Percentiles rank a stretch among this genome's conserved stretches.
Conservation (phyloP, 2,113 vertebrate genomes). For the Spea bombifrons region DNA sequence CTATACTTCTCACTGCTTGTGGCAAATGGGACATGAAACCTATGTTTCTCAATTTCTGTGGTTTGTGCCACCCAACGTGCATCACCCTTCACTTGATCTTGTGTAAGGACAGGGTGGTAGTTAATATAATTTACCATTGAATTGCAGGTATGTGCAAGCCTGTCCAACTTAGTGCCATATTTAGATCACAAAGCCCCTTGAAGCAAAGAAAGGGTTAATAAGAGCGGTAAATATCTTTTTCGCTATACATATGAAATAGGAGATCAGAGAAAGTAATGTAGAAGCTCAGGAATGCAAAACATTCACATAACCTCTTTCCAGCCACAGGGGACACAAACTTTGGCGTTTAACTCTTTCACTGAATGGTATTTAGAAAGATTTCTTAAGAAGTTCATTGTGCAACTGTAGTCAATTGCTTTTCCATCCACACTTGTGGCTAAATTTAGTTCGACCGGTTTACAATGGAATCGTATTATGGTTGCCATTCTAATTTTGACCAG, state of each 20-base stretch:
- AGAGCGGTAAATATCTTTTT: neutral
- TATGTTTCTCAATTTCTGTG: slow-evolving; percentile 19
- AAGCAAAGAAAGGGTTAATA: too few species aligned
- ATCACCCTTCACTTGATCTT: too few species aligned
- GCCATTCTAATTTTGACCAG: neutral
- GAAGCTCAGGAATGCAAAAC: slow-evolving; percentile 27
- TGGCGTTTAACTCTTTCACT: slow-evolving; percentile 7
- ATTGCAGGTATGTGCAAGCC: neutral
- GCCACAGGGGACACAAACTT: neutral
- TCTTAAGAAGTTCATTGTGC: neutral
- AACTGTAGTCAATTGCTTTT: too few species aligned
- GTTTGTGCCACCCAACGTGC: slow-evolving; percentile 26
- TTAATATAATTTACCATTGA: neutral
- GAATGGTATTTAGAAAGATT: neutral
- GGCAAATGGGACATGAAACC: slow-evolving; percentile 11
- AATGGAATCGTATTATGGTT: neutral
- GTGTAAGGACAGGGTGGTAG: too few species aligned
- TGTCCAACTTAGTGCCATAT: too few species aligned
- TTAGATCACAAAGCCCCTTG: too few species aligned
- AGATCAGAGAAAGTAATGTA: slow-evolving; percentile 11
- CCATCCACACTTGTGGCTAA: neutral
- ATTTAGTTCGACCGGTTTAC: neutral
- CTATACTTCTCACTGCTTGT: slow-evolving; percentile 25
- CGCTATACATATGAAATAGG: slow-evolving; percentile 3
- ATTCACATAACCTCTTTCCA: neutral